Evolutionary conservation across 30 jellyfish, hydroid and myxozoan genomes (phyloP).

Genomic region (Euphysa ruthae): DNA sequence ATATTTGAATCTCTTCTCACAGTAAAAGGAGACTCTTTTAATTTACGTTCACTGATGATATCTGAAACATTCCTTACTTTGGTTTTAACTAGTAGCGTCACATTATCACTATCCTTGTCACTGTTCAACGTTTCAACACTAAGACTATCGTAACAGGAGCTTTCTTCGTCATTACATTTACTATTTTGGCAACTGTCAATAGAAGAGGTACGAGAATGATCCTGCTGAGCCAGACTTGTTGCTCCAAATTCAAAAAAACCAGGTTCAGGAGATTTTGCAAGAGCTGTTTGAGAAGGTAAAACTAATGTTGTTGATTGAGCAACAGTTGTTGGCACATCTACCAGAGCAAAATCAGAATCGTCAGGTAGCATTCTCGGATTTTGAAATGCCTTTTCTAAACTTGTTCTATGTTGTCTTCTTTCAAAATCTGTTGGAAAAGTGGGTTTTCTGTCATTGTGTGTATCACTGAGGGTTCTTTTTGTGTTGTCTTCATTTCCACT

Average conservation of each 20-base stretch:
- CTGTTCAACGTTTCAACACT: constrained; percentile 13
- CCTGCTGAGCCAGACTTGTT: constrained; percentile 1
- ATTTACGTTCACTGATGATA: constrained; percentile 50
- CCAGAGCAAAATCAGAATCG: constrained; percentile 2
- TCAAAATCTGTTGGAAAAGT: background rate
- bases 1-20: background rate
- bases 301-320: background rate
- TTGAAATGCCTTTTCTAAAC: constrained; percentile 29
- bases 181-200: constrained; percentile 22
- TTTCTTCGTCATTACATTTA: constrained; percentile 13
- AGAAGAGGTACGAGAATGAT: constrained; percentile 9
- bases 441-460: background rate
- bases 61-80: constrained; percentile 80
- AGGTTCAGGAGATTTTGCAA: constrained; percentile 3
- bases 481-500: no score
- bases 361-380: constrained; percentile 13
- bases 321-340: background rate
- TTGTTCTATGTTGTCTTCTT: background rate
- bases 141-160: constrained; percentile 12
- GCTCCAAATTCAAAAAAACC: background rate
- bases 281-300: background rate
- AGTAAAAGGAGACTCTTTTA: no score
- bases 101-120: constrained; percentile 15
- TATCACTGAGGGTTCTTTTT: no score
- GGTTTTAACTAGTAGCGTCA: constrained; percentile 59